phyloP scores from a whole-genome alignment of 2,113 vertebrate genomes.

The Bucco capensis region DNA sequence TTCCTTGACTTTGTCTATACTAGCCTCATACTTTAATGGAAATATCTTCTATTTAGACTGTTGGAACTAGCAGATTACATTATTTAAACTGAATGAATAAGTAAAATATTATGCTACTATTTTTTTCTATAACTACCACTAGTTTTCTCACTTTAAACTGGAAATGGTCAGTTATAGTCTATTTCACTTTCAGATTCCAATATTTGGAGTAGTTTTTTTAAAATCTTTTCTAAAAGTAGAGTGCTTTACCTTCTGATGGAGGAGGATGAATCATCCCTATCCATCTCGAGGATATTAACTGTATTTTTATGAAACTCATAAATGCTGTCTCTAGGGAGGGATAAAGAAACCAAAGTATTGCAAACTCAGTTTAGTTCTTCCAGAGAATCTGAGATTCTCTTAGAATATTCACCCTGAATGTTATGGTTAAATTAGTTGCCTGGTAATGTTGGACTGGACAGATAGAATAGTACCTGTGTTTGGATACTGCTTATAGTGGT shows the following conservation, averaged over 20 bases:
- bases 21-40: background rate
- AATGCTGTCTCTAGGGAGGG: background rate
- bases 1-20: background rate
- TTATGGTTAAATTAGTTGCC: background rate
- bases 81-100: background rate
- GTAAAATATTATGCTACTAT: background rate
- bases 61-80: background rate
- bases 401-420: background rate
- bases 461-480: background rate
- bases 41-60: background rate
- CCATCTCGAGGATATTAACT: background rate
- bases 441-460: background rate
- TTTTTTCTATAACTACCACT: background rate
- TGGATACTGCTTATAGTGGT: background rate
- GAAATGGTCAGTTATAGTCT: background rate
- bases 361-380: background rate
- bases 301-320: background rate
- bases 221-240: background rate
- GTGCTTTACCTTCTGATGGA: background rate
- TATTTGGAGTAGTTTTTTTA: background rate
- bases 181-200: background rate
- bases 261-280: background rate
- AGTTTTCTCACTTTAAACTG: background rate
- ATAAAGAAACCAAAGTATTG: background rate
- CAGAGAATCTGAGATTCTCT: background rate